Evolutionary conservation across 2,888 invertebrate genomes (phyloP).

Genomic region (Seladonia tumulorum): DNA sequence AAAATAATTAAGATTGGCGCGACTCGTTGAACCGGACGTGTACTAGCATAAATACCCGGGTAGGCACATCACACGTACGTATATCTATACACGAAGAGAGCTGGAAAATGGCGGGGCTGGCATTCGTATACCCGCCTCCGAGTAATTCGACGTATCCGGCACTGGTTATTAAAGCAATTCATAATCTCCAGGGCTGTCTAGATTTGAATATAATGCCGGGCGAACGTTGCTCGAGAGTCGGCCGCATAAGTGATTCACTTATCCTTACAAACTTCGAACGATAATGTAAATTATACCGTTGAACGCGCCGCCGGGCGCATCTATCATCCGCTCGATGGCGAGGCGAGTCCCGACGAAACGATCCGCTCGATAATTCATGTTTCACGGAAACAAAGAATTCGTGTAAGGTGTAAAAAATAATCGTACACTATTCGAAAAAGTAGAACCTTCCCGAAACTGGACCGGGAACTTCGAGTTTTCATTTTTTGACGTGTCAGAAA

Average conservation of each 20-base stretch:
- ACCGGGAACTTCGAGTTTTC: too few species aligned
- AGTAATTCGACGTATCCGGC: slow-evolving; percentile 50
- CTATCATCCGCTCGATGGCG: not conserved
- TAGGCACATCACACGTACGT: not conserved
- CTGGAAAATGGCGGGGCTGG: slow-evolving; percentile 45
- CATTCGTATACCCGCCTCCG: slow-evolving; percentile 52
- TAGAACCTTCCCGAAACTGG: too few species aligned
- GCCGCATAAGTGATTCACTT: not conserved
- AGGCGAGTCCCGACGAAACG: not conserved
- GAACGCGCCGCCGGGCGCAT: not conserved
- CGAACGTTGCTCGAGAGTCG: not conserved
- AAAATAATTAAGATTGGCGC: slow-evolving; percentile 64
- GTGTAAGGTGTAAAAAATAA: not conserved
- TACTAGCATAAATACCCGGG: slow-evolving; percentile 45
- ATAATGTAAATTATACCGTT: not conserved
- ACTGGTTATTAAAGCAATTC: slow-evolving; percentile 35
- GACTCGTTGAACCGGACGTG: slow-evolving; percentile 53
- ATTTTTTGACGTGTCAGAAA: too few species aligned
- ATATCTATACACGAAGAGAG: slow-evolving; percentile 23
- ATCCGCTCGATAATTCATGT: not conserved
- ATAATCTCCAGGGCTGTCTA: slow-evolving; percentile 1
- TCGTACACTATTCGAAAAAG: too few species aligned
- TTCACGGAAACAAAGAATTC: not conserved
- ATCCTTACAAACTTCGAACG: slow-evolving; percentile 3
- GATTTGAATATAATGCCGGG: not conserved